Conservation (phyloP, 2,113 vertebrate genomes). For the Eubucco bourcierii region DNA sequence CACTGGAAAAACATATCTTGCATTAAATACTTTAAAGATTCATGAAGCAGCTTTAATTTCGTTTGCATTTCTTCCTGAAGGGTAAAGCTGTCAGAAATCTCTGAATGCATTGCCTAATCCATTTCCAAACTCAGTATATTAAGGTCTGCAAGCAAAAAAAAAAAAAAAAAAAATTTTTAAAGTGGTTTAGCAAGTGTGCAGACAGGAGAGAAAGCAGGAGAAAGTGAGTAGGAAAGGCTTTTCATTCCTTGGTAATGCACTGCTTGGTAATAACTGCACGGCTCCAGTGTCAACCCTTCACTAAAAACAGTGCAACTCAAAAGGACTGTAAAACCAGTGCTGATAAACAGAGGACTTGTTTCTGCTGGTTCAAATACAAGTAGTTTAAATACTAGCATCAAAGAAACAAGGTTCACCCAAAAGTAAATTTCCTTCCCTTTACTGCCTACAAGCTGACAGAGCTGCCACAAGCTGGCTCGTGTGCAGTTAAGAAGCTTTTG, state of each 20-base stretch:
- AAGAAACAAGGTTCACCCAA: not conserved
- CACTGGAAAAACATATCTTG: slow-evolving; percentile 51
- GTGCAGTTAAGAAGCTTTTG: not conserved
- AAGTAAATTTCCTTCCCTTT: not conserved
- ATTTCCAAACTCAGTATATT: slow-evolving; percentile 50
- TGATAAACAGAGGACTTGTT: not conserved
- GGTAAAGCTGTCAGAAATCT: slow-evolving; percentile 65
- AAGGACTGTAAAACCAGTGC: not conserved
- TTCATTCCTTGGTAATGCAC: not conserved
- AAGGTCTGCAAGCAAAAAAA: slow-evolving; percentile 50
- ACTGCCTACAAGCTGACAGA: not conserved
- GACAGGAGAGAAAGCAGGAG: not conserved
- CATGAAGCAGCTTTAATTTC: slow-evolving; percentile 72
- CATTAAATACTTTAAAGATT: slow-evolving; percentile 72
- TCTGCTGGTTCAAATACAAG: not conserved
- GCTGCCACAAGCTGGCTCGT: not conserved
- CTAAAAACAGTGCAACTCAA: not conserved
- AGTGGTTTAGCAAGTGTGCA: not conserved
- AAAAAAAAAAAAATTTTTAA: no score
- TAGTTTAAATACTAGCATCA: not conserved
- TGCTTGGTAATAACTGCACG: not conserved
- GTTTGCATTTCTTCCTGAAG: slow-evolving; percentile 67
- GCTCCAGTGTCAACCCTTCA: not conserved
- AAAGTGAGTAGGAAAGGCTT: not conserved
- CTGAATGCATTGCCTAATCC: slow-evolving; percentile 67